phyloP scores from a whole-genome alignment of 2,888 invertebrate genomes.

The Troglohyphantes excavatus region DNA sequence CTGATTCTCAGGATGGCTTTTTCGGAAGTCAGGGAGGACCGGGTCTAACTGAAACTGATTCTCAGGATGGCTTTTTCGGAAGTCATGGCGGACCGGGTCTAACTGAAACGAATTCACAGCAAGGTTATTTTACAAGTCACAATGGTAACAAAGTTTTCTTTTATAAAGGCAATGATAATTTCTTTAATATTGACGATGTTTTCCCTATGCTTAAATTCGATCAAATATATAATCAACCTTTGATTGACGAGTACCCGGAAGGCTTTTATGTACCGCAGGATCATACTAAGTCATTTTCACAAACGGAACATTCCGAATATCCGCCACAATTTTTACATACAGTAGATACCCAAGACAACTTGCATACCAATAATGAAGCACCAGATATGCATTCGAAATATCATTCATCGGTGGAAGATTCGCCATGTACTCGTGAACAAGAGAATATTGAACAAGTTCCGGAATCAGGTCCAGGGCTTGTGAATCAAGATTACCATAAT shows the following conservation, averaged over 20 bases:
- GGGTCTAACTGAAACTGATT: background rate
- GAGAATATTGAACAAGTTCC: background rate
- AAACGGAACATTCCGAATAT: background rate
- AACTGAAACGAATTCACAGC: background rate
- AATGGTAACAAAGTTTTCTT: background rate
- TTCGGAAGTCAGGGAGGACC: background rate
- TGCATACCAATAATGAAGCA: background rate
- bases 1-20: background rate
- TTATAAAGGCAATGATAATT: constrained; percentile 6
- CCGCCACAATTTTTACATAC: background rate
- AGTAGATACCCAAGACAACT: background rate
- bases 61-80: background rate
- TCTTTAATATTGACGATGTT: background rate
- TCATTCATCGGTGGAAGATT: constrained; percentile 1
- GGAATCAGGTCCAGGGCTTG: background rate
- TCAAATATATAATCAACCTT: background rate
- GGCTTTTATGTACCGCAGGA: background rate
- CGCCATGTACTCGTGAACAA: background rate
- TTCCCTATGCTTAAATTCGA: background rate
- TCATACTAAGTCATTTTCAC: background rate
- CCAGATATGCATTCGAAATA: background rate
- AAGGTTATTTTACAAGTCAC: background rate
- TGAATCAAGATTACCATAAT: background rate
- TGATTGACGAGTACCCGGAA: background rate
- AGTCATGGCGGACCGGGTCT: background rate